Evolutionary conservation across 2,113 vertebrate genomes (phyloP).

Genomic region (Reinhardtius hippoglossoides): DNA sequence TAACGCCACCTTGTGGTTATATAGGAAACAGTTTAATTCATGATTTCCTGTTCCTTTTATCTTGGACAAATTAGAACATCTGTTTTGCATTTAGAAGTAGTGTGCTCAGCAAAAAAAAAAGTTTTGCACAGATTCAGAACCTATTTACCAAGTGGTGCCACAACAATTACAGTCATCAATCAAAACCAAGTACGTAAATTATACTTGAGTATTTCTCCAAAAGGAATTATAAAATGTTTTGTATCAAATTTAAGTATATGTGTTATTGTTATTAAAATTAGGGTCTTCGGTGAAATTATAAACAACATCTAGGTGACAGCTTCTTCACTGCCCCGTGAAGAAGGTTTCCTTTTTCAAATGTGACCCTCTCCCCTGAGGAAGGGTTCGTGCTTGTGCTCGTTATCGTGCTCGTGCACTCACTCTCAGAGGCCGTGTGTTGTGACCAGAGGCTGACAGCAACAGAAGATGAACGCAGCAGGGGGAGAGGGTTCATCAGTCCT

Average conservation of each 20-base stretch:
- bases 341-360: not conserved
- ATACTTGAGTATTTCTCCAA: too few relatives aligned
- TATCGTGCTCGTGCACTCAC: not conserved
- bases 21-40: not conserved
- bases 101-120: not conserved
- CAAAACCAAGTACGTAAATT: too few relatives aligned
- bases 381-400: not conserved
- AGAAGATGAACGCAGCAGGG: conserved; percentile 10
- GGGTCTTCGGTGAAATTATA: not conserved
- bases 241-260: too few relatives aligned
- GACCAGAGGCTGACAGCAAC: conserved; percentile 10
- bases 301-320: not conserved
- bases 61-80: too few relatives aligned
- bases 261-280: too few relatives aligned
- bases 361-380: conserved; percentile 1
- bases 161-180: too few relatives aligned
- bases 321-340: not conserved
- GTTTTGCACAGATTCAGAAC: not conserved
- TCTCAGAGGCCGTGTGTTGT: conserved; percentile 7
- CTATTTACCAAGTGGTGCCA: not conserved
- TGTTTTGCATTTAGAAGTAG: not conserved
- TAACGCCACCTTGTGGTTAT: conserved; percentile 57
- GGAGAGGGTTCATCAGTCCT: conserved; percentile 13
- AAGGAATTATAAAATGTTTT: too few relatives aligned
- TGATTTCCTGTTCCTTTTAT: too few relatives aligned